Conservation (phyloP, 1,140 invertebrate species). For the Eciton burchellii region DNA sequence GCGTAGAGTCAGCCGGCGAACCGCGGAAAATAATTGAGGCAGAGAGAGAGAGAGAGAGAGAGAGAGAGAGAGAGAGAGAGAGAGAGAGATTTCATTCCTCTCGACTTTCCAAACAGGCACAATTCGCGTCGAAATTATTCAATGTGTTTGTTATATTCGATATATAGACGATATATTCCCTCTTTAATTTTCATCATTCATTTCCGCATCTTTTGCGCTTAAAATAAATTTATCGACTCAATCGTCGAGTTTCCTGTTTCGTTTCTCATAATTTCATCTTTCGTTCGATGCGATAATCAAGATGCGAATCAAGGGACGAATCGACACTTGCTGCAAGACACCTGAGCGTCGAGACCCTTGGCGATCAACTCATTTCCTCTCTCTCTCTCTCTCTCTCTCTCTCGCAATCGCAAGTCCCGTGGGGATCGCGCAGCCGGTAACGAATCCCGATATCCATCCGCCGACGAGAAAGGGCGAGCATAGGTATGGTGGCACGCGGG, state of each 20-base stretch:
- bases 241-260: too few relatives aligned
- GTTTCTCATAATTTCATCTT: background rate
- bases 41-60: background rate
- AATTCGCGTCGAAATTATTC: background rate
- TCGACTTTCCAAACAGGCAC: background rate
- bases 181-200: conserved; percentile 13
- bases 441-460: conserved; percentile 74
- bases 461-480: conserved; percentile 62
- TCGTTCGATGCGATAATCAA: conserved; percentile 1
- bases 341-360: background rate
- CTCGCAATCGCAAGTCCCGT: conserved; percentile 29
- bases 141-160: background rate
- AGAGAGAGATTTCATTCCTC: background rate
- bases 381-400: background rate
- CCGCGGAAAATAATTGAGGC: conserved; percentile 47
- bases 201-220: background rate
- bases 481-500: conserved; percentile 50
- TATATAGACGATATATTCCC: background rate
- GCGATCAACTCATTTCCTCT: background rate
- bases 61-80: background rate
- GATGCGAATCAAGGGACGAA: background rate
- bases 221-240: background rate
- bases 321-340: conserved; percentile 36
- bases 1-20: conserved; percentile 40
- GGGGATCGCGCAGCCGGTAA: conserved; percentile 59